phyloP scores from a whole-genome alignment of 2,113 vertebrate species.

The Rhegmatorhina hoffmannsi region DNA sequence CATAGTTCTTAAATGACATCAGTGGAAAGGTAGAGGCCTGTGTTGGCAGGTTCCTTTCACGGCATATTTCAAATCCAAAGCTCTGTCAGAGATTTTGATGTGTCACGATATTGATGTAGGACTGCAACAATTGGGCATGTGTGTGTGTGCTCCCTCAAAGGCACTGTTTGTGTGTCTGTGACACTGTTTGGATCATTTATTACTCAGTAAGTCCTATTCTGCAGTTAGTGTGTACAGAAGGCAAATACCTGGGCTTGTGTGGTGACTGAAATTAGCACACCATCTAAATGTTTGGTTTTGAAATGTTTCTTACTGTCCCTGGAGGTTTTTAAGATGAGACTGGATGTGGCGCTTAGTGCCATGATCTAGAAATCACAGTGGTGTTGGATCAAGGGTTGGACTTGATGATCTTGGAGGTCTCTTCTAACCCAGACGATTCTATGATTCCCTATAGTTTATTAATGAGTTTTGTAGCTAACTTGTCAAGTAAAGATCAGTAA shows the following conservation, averaged over 20 bases:
- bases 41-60: background rate
- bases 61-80: background rate
- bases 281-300: background rate
- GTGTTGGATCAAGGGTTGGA: too few species aligned
- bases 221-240: background rate
- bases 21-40: background rate
- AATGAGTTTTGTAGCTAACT: background rate
- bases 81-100: background rate
- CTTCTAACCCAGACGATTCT: too few species aligned
- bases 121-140: rapidly evolving
- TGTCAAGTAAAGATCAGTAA: background rate
- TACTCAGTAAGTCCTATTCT: background rate
- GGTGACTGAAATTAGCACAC: background rate
- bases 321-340: too few species aligned
- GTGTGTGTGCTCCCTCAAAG: background rate
- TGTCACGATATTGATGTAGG: too few species aligned
- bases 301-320: background rate
- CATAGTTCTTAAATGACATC: background rate
- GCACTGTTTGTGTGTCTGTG: background rate
- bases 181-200: background rate
- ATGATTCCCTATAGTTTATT: background rate
- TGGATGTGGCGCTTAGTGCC: too few species aligned
- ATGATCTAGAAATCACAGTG: too few species aligned
- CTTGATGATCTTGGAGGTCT: too few species aligned
- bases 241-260: background rate